Evolutionary conservation across 1,140 invertebrate genomes (phyloP), one percentile per base, ranked within the genome.

Genomic region (Sitophilus oryzae): DNA sequence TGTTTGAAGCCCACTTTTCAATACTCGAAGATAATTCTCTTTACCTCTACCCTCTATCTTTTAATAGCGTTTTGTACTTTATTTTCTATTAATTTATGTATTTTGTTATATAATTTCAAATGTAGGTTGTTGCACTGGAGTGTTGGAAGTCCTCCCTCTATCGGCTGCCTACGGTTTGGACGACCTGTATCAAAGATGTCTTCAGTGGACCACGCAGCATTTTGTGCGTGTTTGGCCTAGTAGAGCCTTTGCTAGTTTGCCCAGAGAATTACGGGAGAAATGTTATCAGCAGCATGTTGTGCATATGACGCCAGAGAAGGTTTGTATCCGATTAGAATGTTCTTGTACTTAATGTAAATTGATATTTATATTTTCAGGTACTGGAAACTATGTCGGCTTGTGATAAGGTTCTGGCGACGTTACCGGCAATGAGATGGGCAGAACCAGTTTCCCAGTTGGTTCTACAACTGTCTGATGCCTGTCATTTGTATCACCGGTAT

Each of bases 201-300:
- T 93, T 14, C 77, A 82, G 52, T 93, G 90, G 91, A 84, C 92
- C 5, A 91, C 86, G 1, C 83, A 84, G 60, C 79, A 93, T 71
- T 92, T 92, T 67, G 78, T 86, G 6, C 79, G 84, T 63, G 84
- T 93, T 20, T 94, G 91, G 91, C 84, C 89, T 0, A 90, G 86
- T 0, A 86, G 91, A 63, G 79, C 85, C 15, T 93, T 94, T 72
- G 86, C 88, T 0, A 80, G 82, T 51, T 70, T 93, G 38, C 88
- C 89, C 0, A 77, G 84, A 22, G 88, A 92, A 64, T 73, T 93
- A 0, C 76, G 89, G 53, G 84, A 91, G 30, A 85, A 89, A 64
- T 89, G 89, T 67, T 89, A 86, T 63, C 82, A 86, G 64, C 86
- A 90, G 59, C 86, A 88, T 62, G 80, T 89, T 19, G 80, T 87